Evolutionary conservation across 2,888 invertebrate genomes (phyloP), one percentile per base, ranked within the genome.

Genomic region (Cosmorhoe ocellata): DNA sequence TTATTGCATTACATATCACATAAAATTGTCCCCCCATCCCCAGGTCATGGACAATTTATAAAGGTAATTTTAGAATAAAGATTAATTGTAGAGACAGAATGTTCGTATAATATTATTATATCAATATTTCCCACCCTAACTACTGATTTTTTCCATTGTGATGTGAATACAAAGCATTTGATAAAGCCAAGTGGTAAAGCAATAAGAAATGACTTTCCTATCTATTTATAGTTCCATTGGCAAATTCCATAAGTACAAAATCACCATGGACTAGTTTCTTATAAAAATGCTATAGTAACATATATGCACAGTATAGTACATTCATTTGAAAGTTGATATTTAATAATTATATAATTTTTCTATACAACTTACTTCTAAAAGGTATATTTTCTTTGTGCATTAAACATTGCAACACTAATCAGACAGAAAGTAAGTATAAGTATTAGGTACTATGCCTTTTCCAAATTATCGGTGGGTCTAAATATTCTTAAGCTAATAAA

Each of bases 201-300:
- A 31, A 33, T 14, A 24, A 18, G 7, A 10, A 7, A 24, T 3
- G 5, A 24, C 5, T 6, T 24, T 5, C 28, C 5, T 28, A 11
- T 10, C 10, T 22, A 31, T 6, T 11, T 11, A 30, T 41, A 41
- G 24, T 26, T 11, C 24, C 34, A 27, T 42, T 37, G 24, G 34
- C 48, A 28, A 42, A 36, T 38, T 53, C 38, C 46, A 39, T 52
- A 52, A 56, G 56, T 56, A 69, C 62, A 65, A 59, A 56, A 59
- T 58, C 46, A 46, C 47, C 45, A 49, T 38, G 41, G 34, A 52
- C 43, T 50, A 50, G 49, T 38, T 47, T 38, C 34, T 8, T 40
- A 52, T 53, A 49, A 53, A 18, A 53, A 53, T 41, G 44, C 53
- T 53, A 24, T 24, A n/a, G n/a, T n/a, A n/a, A n/a, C n/a, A n/a